Base-by-base conservation (phyloP, 2,797 vertebrate genomes). In the Myotis pilosus region DNA sequence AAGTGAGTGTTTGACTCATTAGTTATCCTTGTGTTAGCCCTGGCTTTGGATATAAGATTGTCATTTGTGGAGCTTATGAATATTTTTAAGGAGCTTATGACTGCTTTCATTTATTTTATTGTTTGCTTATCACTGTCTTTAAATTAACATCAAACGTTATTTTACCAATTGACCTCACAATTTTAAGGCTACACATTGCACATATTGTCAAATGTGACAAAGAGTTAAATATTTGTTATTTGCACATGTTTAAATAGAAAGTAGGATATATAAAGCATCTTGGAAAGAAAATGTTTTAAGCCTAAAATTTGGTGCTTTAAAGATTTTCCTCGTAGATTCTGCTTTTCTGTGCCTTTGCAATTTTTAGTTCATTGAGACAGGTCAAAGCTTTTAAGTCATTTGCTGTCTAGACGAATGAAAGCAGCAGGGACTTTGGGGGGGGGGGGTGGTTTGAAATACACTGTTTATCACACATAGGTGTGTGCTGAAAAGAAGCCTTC, bases 371-470 rank as follows among this genome's bases (percentile, higher is more conserved):
- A 2, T 66, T 79, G 79, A 75, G 53, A 72, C 89, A 25, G 0
- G 64, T 88, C 69, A 93, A 86, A 96, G 95, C 93, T 97, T 96
- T 98, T 97, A 97, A 94, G 96, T 98, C 96, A 0, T 96, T 97
- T 66, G 0, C 97, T 85, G 81, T 97, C 69, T 97, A 87, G 41
- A 98, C 97, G 97, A 94, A 96, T 91, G 95, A 89, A 44, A 93
- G 53, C 38, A 84, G 7, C 57, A 64, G 64, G 95, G 86, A 89
- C 83, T 97, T 96, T 85, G 90, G 6, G 4, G 38, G 38, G 44
- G 44, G 95, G 96, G 95, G 96, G 74, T 94, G 97, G 92, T 87
- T 96, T 96, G 74, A 96, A 96, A 89, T 53, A 6, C 92, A 75
- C 71, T 94, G 41, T 97, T 96, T 93, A 55, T 97, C 96, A 96